Evolutionary conservation across 2,797 vertebrate species (phyloP).

Genomic region (Chloroceryle amazona): DNA sequence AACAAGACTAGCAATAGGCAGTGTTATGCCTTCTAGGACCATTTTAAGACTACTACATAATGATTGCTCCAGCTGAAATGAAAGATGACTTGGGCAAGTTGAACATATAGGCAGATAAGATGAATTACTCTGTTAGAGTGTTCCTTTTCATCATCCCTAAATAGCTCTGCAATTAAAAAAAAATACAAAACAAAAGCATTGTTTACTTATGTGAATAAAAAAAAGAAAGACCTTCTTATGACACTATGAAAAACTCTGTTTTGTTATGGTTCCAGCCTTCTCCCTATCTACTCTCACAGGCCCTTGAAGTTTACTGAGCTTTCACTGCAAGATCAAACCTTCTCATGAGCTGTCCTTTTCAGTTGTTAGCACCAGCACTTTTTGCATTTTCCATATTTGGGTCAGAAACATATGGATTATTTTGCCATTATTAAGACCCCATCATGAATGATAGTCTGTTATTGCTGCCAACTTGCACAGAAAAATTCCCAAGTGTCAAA

Average conservation of each 20-base stretch:
- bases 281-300: neutral
- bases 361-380: neutral
- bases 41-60: constrained; percentile 8
- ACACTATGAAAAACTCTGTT: neutral
- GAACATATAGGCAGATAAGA: constrained; percentile 62
- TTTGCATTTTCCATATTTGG: neutral
- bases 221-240: neutral
- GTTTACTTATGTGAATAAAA: constrained; percentile 8
- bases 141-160: constrained; percentile 41
- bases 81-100: constrained; percentile 24
- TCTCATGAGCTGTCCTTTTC: neutral
- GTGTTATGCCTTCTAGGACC: neutral
- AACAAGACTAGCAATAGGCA: neutral
- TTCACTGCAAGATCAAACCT: neutral
- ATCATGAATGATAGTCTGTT: neutral
- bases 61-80: constrained; percentile 39
- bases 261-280: constrained; percentile 32
- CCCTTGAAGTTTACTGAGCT: neutral
- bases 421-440: neutral
- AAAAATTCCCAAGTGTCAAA: neutral
- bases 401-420: neutral
- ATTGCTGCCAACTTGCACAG: neutral
- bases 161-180: constrained; percentile 9
- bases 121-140: constrained; percentile 11
- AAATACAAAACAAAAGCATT: neutral